Conservation (phyloP, 2,888 invertebrate genomes). For the Melieria picta region DNA sequence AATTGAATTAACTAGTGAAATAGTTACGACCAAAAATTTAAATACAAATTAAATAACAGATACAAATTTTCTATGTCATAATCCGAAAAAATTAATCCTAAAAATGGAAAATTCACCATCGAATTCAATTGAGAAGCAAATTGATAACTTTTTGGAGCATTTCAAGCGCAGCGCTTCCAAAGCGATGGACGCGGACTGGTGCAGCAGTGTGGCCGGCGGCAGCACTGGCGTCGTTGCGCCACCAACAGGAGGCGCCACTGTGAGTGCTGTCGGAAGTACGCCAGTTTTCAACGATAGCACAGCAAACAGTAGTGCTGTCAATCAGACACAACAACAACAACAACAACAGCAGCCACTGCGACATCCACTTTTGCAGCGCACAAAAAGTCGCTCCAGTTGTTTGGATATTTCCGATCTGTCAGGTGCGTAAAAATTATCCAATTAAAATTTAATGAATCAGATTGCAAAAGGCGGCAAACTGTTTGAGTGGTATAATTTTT, state of each 20-base stretch:
- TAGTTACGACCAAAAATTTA: too few relatives aligned
- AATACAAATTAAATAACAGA: too few relatives aligned
- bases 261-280: not conserved
- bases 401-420: slow-evolving; percentile 58
- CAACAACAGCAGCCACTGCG: slow-evolving; percentile 36
- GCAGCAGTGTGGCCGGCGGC: slow-evolving; percentile 40
- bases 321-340: slow-evolving; percentile 37
- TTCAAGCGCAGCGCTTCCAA: slow-evolving; percentile 82
- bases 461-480: too few relatives aligned
- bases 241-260: slow-evolving; percentile 35
- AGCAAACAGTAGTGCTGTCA: slow-evolving; percentile 36
- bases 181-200: slow-evolving; percentile 72
- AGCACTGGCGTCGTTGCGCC: slow-evolving; percentile 30
- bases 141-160: slow-evolving; percentile 85
- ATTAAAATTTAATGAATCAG: too few relatives aligned
- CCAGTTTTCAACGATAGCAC: slow-evolving; percentile 4
- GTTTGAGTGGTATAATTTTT: too few relatives aligned
- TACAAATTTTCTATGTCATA: too few relatives aligned
- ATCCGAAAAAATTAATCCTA: not conserved
- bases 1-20: too few relatives aligned
- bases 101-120: slow-evolving; percentile 68
- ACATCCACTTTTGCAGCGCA: slow-evolving; percentile 48
- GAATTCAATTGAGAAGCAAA: slow-evolving; percentile 81
- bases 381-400: slow-evolving; percentile 61
- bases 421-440: slow-evolving; percentile 45